These are phyloP conservation scores for Leptura quadrifasciata DNA, from an alignment of 2,888 invertebrate species.

Conservation along the genomic window DNA sequence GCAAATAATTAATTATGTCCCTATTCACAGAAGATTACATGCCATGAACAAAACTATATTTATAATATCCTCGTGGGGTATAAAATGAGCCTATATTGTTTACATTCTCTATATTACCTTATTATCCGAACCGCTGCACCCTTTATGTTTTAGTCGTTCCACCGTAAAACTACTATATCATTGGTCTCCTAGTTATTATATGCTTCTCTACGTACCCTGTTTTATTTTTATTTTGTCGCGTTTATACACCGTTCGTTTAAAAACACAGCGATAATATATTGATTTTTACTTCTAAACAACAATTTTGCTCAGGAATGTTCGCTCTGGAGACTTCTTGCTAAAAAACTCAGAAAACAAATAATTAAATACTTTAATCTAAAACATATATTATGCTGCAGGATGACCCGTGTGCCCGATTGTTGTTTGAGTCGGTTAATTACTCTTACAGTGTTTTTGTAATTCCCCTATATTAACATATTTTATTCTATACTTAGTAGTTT, in stretches of 20 bases:
- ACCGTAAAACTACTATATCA: slow-evolving; percentile 15
- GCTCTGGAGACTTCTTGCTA: background rate
- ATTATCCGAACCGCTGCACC: slow-evolving; percentile 23
- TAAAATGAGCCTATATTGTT: slow-evolving; percentile 11
- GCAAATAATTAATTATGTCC: slow-evolving; percentile 26
- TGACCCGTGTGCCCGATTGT: too few species aligned
- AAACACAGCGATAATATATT: slow-evolving; percentile 5
- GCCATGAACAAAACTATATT: slow-evolving; percentile 21
- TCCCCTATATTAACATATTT: too few species aligned
- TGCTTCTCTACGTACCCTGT: slow-evolving; percentile 18
- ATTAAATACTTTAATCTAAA: too few species aligned
- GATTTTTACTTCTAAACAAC: slow-evolving; percentile 17
- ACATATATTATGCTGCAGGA: too few species aligned
- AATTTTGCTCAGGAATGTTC: background rate
- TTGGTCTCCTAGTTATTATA: slow-evolving; percentile 28
- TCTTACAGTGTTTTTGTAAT: too few species aligned
- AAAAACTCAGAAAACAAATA: too few species aligned
- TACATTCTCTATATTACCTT: slow-evolving; percentile 11
- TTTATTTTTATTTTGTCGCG: slow-evolving; percentile 28
- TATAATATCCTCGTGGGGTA: background rate
- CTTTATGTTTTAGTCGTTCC: slow-evolving; percentile 7
- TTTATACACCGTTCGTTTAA: slow-evolving; percentile 7
- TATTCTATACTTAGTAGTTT: too few species aligned
- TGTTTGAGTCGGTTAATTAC: too few species aligned
- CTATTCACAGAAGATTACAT: slow-evolving; percentile 20